These are phyloP conservation scores for Omphaloscelis lunosa DNA, from an alignment of 2,888 invertebrate species.

Conservation along the genomic window DNA sequence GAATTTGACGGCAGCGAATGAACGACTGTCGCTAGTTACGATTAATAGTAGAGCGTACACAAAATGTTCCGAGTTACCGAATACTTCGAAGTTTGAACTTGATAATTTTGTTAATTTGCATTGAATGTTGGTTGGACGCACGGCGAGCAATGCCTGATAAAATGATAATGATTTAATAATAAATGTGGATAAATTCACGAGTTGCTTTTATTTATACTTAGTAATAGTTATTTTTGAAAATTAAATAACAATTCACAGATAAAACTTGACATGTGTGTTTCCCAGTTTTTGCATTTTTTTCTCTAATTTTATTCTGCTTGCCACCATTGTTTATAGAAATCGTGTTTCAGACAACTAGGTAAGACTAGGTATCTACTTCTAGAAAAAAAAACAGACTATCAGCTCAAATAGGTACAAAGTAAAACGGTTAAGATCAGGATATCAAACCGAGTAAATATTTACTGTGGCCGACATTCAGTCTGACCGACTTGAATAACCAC, in stretches of 20 bases:
- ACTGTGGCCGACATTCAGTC: slow-evolving; percentile 17
- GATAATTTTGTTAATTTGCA: slow-evolving; percentile 53
- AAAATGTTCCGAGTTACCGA: slow-evolving; percentile 17
- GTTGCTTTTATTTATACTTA: not conserved
- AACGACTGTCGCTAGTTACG: slow-evolving; percentile 55
- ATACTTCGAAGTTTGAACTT: slow-evolving; percentile 57
- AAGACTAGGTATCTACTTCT: not conserved
- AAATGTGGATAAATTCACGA: not conserved
- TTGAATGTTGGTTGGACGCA: slow-evolving; percentile 1
- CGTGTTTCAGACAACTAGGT: not conserved
- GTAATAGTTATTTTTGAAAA: too few species aligned
- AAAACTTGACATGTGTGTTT: too few species aligned
- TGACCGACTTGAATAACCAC: slow-evolving; percentile 3
- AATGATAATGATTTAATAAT: slow-evolving; percentile 8
- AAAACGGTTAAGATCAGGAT: not conserved
- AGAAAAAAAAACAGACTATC: not conserved
- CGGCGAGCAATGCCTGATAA: slow-evolving; percentile 4
- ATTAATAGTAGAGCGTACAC: slow-evolving; percentile 1
- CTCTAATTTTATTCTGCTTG: not conserved
- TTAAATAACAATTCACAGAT: too few species aligned
- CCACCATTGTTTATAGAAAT: not conserved
- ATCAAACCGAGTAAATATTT: slow-evolving; percentile 11
- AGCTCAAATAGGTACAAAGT: slow-evolving; percentile 7
- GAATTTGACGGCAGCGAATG: slow-evolving; percentile 64
- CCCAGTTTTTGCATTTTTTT: not conserved